Base-by-base conservation (phyloP, 2,888 invertebrate species). In the Drosophila bunnanda region DNA sequence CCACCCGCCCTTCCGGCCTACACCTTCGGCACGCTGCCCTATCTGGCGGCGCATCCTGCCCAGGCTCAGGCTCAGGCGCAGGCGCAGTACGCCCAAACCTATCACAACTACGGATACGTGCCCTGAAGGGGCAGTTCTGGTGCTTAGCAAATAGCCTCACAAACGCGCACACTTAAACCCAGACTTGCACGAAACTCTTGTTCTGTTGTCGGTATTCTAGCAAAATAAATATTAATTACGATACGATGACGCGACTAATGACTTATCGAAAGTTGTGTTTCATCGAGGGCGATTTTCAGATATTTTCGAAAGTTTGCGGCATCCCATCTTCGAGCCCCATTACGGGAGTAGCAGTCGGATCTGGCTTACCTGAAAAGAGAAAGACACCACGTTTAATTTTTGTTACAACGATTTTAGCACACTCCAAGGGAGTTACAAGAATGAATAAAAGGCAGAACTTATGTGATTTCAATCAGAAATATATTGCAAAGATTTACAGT, bases 101-200 rank as follows among this genome's bases (percentile, higher is more conserved):
- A 91, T 78, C 91, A 91, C 72, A 91, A 91, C 62, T 91, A 91
- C 56, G 91, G 90, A 22, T 91, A 91, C 71, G 90, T 91, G 75
- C 89, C 91, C 56, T 91, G 80, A 88, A 46, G 25, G 4, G 15
- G 36, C 36, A 17, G 41, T 2, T 20, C 20, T 53, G 62, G 53
- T 67, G 66, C 65, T 57, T 62, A 44, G 55, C 56, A 12, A 55
- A 67, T 44, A 70, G 28, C 61, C 38, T 56, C 67, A 34, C 60
- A 67, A 8, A 25, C 44, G 30, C 25, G 17, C 39, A 39, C 44
- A 43, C 36, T 48, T 43, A 10, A 58, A 62, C 56, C 64, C 44
- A 61, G 59, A 34, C 48, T 39, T 62, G 64, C 48, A 64, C 55
- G 10, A 48, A 48, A 41, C 58, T 79, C 66, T 70, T 75, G 67